Conservation (phyloP, 2,797 vertebrate genomes). For the Arctocebus calabarensis region DNA sequence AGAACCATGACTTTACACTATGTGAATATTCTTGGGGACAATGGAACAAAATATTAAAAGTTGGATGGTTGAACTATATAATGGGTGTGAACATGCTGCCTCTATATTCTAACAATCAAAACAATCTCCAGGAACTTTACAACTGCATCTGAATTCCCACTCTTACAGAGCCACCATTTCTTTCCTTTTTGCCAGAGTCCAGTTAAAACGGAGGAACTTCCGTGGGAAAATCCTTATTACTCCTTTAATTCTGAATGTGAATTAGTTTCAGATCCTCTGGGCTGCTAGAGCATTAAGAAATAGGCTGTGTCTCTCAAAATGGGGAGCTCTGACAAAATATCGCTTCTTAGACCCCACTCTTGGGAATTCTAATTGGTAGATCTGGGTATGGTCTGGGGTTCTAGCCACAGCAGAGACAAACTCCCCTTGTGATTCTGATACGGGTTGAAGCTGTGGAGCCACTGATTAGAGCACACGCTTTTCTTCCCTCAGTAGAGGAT, state of each 20-base stretch:
- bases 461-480: not conserved
- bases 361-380: not conserved
- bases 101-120: constrained; percentile 8
- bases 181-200: constrained; percentile 27
- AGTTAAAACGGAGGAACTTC: constrained; percentile 31
- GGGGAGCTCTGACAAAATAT: not conserved
- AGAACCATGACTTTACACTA: not conserved
- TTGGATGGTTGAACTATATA: not conserved
- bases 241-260: not conserved
- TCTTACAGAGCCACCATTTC: not conserved
- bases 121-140: not conserved
- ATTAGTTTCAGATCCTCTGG: constrained; percentile 44
- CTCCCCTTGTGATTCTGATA: not conserved
- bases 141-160: not conserved
- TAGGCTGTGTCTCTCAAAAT: not conserved
- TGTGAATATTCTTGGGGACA: not conserved
- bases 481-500: not conserved
- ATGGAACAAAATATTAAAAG: not conserved
- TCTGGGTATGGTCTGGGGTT: not conserved
- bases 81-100: not conserved
- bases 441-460: not conserved
- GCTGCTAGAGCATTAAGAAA: not conserved
- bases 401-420: not conserved
- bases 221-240: not conserved
- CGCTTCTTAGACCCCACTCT: not conserved